Evolutionary conservation across 23 tunicate genomes (phyloP).

Genomic region (Trididemnum nubilum): DNA sequence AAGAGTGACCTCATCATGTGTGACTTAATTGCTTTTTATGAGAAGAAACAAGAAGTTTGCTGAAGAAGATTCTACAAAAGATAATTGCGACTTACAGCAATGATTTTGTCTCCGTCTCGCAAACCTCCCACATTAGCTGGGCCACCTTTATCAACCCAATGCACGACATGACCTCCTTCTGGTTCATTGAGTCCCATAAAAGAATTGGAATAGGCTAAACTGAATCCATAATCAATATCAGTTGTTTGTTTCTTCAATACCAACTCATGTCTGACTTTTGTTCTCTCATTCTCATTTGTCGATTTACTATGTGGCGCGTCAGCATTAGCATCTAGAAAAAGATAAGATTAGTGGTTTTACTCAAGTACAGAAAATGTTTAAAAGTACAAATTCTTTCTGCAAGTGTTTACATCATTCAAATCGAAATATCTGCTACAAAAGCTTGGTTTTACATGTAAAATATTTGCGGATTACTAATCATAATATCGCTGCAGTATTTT

Average conservation of each 20-base stretch:
- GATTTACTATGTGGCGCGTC: background rate
- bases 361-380: too few species aligned
- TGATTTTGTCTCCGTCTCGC: constrained; percentile 88
- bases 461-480: too few species aligned
- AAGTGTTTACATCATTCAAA: too few species aligned
- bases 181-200: constrained; percentile 49
- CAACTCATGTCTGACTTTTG: constrained; percentile 25
- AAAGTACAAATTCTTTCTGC: too few species aligned
- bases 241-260: constrained; percentile 25
- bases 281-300: background rate
- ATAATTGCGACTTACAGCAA: constrained; percentile 60
- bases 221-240: constrained; percentile 67
- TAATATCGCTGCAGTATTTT: too few species aligned
- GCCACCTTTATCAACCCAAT: constrained; percentile 96
- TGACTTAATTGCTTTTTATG: background rate
- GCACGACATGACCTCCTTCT: constrained; percentile 77
- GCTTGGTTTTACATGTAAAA: too few species aligned
- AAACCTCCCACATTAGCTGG: constrained; percentile 85
- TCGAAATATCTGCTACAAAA: too few species aligned
- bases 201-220: constrained; percentile 81
- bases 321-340: background rate
- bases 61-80: too few species aligned
- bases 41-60: background rate
- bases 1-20: background rate
- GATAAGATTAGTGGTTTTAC: too few species aligned